A percentile compares a stretch with the other conserved stretches of the same genome.
Conservation (phyloP, 2,797 vertebrate species). For the Tarsius wallacei region DNA sequence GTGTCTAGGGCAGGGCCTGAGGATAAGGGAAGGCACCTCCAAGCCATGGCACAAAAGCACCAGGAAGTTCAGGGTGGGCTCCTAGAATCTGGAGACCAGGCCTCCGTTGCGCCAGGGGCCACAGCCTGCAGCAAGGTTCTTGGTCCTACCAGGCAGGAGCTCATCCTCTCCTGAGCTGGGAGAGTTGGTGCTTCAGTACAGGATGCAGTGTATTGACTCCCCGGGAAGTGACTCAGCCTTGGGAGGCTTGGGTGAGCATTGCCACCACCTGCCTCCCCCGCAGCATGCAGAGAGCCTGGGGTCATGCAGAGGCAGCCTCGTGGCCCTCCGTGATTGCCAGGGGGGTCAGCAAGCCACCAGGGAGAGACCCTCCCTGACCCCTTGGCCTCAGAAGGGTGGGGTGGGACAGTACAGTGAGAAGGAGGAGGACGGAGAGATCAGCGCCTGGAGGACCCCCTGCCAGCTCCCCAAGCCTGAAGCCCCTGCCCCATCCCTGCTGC, state of each 20-base stretch:
- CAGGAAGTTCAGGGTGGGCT: background rate
- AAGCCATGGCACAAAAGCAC: background rate
- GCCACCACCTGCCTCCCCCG: background rate
- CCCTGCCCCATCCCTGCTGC: fast-evolving
- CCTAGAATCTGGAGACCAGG: background rate
- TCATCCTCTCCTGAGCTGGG: background rate
- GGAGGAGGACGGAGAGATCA: too few relatives aligned
- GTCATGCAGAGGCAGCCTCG: background rate
- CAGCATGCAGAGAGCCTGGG: background rate
- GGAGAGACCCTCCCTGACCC: background rate
- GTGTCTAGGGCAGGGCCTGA: background rate
- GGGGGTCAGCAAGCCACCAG: background rate
- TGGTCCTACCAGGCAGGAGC: background rate
- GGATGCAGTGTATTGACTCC: background rate
- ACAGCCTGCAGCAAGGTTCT: background rate
- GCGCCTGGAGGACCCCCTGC: background rate
- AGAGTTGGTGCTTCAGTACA: background rate
- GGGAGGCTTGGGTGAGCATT: fast-evolving
- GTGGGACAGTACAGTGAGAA: background rate
- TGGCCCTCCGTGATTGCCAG: background rate
- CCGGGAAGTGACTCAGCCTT: background rate
- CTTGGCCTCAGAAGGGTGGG: background rate
- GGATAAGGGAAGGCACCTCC: background rate
- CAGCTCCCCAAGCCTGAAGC: fast-evolving
- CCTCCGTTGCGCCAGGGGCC: fast-evolving